Conservation (phyloP, 2,113 vertebrate species). For the Anas platyrhynchos region DNA sequence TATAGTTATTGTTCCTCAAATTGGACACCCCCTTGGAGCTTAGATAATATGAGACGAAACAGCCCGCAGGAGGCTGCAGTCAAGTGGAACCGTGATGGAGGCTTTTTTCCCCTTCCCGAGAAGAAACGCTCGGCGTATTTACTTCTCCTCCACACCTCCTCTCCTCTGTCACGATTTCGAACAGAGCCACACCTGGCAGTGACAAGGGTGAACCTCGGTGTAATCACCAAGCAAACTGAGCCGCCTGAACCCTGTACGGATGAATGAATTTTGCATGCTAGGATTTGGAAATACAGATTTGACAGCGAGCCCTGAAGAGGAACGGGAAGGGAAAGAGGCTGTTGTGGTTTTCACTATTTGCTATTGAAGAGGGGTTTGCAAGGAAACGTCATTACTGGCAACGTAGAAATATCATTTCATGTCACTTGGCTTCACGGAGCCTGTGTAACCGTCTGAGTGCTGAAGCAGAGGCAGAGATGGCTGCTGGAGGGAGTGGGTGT, state of each 20-base stretch:
- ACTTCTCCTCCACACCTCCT: neutral
- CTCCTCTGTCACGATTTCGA: neutral
- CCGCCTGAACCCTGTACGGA: accelerated
- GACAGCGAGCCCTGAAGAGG: neutral
- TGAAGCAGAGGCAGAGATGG: neutral
- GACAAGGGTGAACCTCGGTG: neutral
- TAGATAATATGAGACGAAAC: constrained; percentile 69
- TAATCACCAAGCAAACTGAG: neutral
- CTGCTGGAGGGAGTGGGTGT: neutral
- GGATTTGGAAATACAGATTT: neutral
- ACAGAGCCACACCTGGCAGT: neutral
- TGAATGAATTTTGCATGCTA: neutral
- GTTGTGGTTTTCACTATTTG: neutral
- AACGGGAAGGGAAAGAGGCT: neutral
- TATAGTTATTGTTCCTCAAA: constrained; percentile 72
- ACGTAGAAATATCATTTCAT: constrained; percentile 17
- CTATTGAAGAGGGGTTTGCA: neutral
- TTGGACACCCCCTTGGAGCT: constrained; percentile 68
- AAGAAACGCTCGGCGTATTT: constrained; percentile 23
- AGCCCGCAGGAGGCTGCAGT: constrained; percentile 50
- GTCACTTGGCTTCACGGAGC: constrained; percentile 21
- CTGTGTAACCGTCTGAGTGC: neutral
- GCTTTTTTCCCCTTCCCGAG: neutral
- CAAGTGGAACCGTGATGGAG: constrained; percentile 44
- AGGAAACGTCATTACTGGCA: neutral